Percentiles rank a stretch among this genome's conserved stretches.
Conservation (phyloP, 2,888 invertebrate species). For the Caprella mutica region DNA sequence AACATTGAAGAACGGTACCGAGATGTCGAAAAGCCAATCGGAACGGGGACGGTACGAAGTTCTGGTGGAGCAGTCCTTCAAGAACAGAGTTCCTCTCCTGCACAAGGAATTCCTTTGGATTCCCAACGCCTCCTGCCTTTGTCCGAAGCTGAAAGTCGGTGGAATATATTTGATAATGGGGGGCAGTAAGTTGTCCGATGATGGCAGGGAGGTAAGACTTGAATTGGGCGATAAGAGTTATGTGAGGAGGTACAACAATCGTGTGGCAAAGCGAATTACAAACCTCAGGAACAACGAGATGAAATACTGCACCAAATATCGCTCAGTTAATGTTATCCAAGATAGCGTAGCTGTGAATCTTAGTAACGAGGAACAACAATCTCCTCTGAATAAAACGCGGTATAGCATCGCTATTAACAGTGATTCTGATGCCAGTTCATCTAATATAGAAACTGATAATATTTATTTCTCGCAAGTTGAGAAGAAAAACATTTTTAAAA, state of each 20-base stretch:
- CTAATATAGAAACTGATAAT: too few species aligned
- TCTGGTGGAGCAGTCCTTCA: conserved; percentile 36
- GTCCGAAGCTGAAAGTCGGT: conserved; percentile 35
- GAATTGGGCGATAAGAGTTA: conserved; percentile 35
- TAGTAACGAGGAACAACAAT: too few species aligned
- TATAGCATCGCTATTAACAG: too few species aligned
- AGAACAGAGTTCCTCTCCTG: conserved; percentile 36
- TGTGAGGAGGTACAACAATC: conserved; percentile 34
- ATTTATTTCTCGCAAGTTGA: too few species aligned
- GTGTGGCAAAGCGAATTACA: conserved; percentile 34
- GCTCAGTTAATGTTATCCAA: too few species aligned
- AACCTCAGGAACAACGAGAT: conserved; percentile 35
- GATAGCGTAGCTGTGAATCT: too few species aligned
- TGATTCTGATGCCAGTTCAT: too few species aligned
- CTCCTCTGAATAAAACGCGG: too few species aligned
- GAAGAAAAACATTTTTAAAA: too few species aligned
- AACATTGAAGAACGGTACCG: not conserved
- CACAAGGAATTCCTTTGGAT: conserved; percentile 37
- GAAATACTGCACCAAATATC: conserved; percentile 34
- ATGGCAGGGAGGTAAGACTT: conserved; percentile 35
- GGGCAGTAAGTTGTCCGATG: conserved; percentile 31
- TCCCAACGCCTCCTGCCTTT: conserved; percentile 33
- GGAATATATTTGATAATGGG: conserved; percentile 37
- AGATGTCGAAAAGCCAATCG: too few species aligned
- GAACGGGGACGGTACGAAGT: conserved; percentile 36